Evolutionary conservation across 2,113 vertebrate genomes (phyloP).

Genomic region (Entomyzon cyanotis): DNA sequence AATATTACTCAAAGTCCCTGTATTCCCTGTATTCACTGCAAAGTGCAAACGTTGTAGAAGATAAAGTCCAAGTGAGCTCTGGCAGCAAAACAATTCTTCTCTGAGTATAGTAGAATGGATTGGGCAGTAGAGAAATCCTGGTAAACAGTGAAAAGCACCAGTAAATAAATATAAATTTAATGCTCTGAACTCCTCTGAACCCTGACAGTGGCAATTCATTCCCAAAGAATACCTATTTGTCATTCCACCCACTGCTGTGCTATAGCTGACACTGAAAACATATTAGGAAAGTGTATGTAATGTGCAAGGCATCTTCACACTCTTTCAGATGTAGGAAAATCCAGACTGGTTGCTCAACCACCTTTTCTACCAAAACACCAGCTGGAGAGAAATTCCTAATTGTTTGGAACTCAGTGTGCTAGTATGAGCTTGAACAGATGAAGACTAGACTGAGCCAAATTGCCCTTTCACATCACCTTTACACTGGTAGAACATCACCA

Average conservation of each 20-base stretch:
- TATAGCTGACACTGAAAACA: conserved; percentile 56
- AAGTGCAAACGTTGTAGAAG: background rate
- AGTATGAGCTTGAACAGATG: conserved; percentile 59
- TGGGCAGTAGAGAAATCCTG: background rate
- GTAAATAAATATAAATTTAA: conserved; percentile 37
- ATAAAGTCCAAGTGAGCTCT: background rate
- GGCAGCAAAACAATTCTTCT: background rate
- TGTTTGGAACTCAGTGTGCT: conserved; percentile 59
- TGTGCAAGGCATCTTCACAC: conserved; percentile 58
- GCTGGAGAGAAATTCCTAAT: conserved; percentile 60
- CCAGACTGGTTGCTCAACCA: conserved; percentile 67
- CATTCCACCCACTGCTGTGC: conserved; percentile 62
- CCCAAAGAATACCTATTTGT: conserved; percentile 54
- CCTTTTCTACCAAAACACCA: conserved; percentile 69
- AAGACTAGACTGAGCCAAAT: conserved; percentile 23
- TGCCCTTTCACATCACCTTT: conserved; percentile 64
- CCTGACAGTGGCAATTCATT: conserved; percentile 14
- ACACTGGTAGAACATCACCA: background rate
- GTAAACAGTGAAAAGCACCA: conserved; percentile 11
- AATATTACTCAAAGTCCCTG: background rate
- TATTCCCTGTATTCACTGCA: background rate
- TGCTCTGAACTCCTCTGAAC: conserved; percentile 44
- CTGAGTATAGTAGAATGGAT: background rate
- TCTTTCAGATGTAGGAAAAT: conserved; percentile 61
- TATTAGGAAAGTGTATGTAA: conserved; percentile 67